Evolutionary conservation across 2,113 vertebrate genomes (phyloP), one percentile per base, ranked within the genome.

Genomic region (Pipa parva): DNA sequence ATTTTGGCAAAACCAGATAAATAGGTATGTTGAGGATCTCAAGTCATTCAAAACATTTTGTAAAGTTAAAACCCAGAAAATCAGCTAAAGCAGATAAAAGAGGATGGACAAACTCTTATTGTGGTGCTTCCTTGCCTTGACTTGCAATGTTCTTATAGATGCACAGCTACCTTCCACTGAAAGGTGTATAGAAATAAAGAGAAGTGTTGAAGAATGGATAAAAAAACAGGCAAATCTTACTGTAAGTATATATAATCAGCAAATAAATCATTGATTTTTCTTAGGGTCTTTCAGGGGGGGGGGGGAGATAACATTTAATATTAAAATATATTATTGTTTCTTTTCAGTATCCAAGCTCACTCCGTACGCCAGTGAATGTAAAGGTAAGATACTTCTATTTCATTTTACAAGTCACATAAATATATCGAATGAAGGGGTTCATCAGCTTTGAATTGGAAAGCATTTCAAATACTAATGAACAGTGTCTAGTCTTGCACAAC

Each of bases 1-100:
- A 82, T 88, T 93, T 87, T 91, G 82, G 71, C 81, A 88, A 84
- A 89, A 91, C 92, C 89, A 84, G 76, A 82, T 94, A 95, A 92
- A 95, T 92, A 92, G 93, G 88, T 88, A 80, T 46, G 59, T 28
- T 62, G 77, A 72, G 74, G 76, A 81, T 80, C 84, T 78, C 31
- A 28, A 6, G 22, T 52, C 28, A 76, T 81, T 72, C 81, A 81
- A 82, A 89, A 72, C 80, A 84, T 81, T 75, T 74, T 28, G 7
- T 20, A 15, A 22, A 22, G 31, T 21, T 61, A 22, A 22, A 37
- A 8, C 36, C 3, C 22, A 42, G 58, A 51, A 50, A 17, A 31
- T 20, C 24, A 42, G 13, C 37, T 17, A 18, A 58, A 18, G 10
- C 17, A 60, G 15, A 11, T 3, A 5, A 21, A n/a, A 42, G 22